A percentile compares a stretch with the other conserved stretches of the same genome.
These are phyloP conservation scores for Linnaemya tessellans DNA, from an alignment of 2,888 invertebrate species.

Conservation along the genomic window DNA sequence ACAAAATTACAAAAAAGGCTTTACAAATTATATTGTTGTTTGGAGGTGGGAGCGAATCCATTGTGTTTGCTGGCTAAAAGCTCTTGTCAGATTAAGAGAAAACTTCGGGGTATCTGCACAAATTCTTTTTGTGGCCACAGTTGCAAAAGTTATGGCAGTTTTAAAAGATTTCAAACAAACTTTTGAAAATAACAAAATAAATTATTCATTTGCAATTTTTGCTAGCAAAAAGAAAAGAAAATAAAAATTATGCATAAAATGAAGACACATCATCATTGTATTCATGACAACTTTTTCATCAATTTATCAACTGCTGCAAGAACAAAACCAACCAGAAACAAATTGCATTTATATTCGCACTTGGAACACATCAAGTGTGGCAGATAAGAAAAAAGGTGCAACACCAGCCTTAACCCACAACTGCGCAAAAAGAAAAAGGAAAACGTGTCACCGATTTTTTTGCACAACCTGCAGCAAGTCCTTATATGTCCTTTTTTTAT, in stretches of 20 bases:
- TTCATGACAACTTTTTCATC: slow-evolving; percentile 45
- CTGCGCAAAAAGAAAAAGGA: too few relatives aligned
- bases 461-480: slow-evolving; percentile 46
- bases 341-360: slow-evolving; percentile 8
- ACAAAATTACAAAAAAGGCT: too few relatives aligned
- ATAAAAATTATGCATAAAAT: neutral
- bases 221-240: neutral
- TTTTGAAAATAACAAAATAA: neutral
- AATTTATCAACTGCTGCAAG: slow-evolving; percentile 47
- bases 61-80: too few relatives aligned
- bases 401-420: neutral
- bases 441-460: slow-evolving; percentile 5
- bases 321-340: neutral
- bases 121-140: too few relatives aligned
- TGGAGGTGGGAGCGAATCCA: too few relatives aligned
- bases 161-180: neutral
- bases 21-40: too few relatives aligned
- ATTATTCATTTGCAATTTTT: neutral
- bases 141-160: too few relatives aligned
- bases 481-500: slow-evolving; percentile 14
- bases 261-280: neutral
- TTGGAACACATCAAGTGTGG: too few relatives aligned
- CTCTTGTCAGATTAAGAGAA: too few relatives aligned
- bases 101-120: too few relatives aligned
- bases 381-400: neutral